Percentiles rank a stretch among this genome's conserved stretches.
These are phyloP conservation scores for Baryphthengus martii DNA, from an alignment of 2,113 vertebrate genomes.

Conservation along the genomic window DNA sequence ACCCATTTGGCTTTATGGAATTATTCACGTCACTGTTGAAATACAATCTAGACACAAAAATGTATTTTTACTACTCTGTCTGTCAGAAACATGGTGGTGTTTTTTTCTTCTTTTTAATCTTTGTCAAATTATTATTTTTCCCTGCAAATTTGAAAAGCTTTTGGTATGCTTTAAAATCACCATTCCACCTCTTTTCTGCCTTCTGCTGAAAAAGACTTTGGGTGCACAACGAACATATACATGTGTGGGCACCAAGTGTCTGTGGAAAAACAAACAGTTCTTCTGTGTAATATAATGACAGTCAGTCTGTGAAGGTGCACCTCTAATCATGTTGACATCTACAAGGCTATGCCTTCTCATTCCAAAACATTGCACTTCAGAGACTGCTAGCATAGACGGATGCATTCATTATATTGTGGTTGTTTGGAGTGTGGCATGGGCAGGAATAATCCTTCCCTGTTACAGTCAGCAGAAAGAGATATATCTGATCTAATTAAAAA, in stretches of 20 bases:
- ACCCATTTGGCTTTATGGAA: background rate
- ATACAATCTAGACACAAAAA: background rate
- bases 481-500: background rate
- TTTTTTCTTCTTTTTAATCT: background rate
- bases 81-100: background rate
- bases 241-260: background rate
- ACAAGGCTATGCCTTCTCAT: background rate
- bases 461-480: background rate
- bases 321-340: background rate
- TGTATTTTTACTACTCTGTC: background rate
- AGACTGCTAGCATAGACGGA: background rate
- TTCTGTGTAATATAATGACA: background rate
- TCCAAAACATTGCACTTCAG: background rate
- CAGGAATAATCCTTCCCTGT: background rate
- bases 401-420: background rate
- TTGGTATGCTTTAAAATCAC: background rate
- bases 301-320: background rate
- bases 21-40: background rate
- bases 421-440: rapidly evolving
- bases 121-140: background rate
- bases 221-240: background rate
- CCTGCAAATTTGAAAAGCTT: background rate
- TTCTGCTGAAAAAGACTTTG: background rate
- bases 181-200: background rate
- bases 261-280: background rate